phyloP scores from a whole-genome alignment of 2,888 invertebrate genomes.

The Dioctria rufipes region DNA sequence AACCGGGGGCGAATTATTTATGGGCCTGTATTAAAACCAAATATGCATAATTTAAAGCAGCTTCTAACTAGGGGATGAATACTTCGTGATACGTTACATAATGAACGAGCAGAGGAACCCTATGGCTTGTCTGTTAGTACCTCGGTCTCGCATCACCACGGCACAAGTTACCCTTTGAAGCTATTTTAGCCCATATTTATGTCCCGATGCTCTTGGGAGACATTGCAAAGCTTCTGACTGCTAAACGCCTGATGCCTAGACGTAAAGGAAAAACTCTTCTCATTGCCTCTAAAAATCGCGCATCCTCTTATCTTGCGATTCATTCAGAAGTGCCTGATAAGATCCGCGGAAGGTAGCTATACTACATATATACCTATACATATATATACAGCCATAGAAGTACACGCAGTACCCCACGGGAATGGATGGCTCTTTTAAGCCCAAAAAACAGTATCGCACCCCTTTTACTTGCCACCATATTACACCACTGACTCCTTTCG shows the following conservation, averaged over 20 bases:
- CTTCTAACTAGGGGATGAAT: conserved; percentile 45
- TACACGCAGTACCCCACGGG: neutral
- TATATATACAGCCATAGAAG: neutral
- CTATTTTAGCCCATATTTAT: conserved; percentile 32
- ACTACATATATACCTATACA: no score
- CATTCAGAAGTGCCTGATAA: conserved; percentile 38
- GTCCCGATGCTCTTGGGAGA: conserved; percentile 25
- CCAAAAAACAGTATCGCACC: conserved; percentile 38
- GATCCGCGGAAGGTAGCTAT: neutral
- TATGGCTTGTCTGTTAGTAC: conserved; percentile 12
- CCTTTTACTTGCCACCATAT: conserved; percentile 49
- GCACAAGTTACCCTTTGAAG: conserved; percentile 47
- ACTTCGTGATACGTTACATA: conserved; percentile 41
- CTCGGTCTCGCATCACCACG: no score
- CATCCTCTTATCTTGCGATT: conserved; percentile 50
- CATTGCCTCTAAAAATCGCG: conserved; percentile 51
- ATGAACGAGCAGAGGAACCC: conserved; percentile 40
- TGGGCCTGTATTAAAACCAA: conserved; percentile 52
- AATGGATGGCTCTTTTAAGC: conserved; percentile 28
- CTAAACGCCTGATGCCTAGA: conserved; percentile 23
- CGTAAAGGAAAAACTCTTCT: conserved; percentile 26
- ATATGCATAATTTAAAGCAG: conserved; percentile 53
- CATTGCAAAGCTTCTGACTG: conserved; percentile 18
- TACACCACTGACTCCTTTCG: conserved; percentile 46
- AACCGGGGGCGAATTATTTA: conserved; percentile 50